Conservation (phyloP, 2,888 invertebrate genomes). For the Meloe dianella region DNA sequence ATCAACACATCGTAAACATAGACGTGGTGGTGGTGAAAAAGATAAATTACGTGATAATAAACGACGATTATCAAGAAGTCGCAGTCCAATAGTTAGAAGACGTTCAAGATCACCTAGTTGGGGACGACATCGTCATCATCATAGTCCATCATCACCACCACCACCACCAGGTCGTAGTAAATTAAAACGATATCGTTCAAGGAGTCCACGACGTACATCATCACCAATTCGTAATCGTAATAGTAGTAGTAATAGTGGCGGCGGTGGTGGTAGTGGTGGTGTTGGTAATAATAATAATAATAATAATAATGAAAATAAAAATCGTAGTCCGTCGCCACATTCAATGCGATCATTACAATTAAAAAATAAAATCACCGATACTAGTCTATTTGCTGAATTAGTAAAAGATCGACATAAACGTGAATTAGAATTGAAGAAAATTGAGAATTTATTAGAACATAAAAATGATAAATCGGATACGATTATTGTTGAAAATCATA, state of each 20-base stretch:
- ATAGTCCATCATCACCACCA: constrained; percentile 55
- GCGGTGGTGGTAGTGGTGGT: constrained; percentile 11
- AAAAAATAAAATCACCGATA: constrained; percentile 84
- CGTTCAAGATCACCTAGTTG: constrained; percentile 61
- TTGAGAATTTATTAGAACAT: constrained; percentile 73
- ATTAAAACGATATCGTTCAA: constrained; percentile 61
- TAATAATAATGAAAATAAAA: constrained; percentile 24
- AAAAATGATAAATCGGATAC: constrained; percentile 57
- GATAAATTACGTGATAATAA: constrained; percentile 61
- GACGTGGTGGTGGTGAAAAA: constrained; percentile 58
- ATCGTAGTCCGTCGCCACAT: constrained; percentile 57
- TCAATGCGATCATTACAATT: constrained; percentile 65
- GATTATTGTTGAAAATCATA: constrained; percentile 22
- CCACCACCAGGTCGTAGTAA: constrained; percentile 54
- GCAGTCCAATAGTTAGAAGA: constrained; percentile 67
- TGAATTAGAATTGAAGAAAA: constrained; percentile 74
- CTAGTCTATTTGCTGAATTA: constrained; percentile 87
- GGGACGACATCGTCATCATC: constrained; percentile 60
- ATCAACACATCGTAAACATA: constrained; percentile 55
- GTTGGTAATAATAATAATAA: constrained; percentile 10
- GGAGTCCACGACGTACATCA: constrained; percentile 56
- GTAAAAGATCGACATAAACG: constrained; percentile 85
- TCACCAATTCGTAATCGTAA: neutral
- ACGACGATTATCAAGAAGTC: constrained; percentile 65
- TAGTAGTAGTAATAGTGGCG: neutral